phyloP scores from a whole-genome alignment of 2,888 invertebrate genomes.

The Fragum fragum region DNA sequence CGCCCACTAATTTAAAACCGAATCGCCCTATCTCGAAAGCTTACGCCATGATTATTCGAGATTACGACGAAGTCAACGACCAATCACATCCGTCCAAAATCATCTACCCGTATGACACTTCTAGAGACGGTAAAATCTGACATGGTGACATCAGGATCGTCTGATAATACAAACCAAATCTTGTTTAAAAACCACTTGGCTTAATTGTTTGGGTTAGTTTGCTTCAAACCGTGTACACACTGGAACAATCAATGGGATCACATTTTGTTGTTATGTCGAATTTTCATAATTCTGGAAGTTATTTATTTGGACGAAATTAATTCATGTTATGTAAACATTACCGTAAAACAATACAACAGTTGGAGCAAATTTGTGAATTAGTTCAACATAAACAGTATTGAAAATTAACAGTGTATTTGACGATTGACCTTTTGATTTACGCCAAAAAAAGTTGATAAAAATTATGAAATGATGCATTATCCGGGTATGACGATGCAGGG shows the following conservation, averaged over 20 bases:
- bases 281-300: conserved; percentile 63
- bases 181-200: conserved; percentile 67
- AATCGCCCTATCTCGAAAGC: conserved; percentile 48
- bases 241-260: conserved; percentile 54
- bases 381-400: conserved; percentile 39
- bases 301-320: conserved; percentile 62
- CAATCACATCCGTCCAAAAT: conserved; percentile 45
- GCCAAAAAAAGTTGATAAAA: neutral
- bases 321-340: conserved; percentile 64
- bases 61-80: conserved; percentile 36
- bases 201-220: conserved; percentile 68
- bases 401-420: conserved; percentile 42
- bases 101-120: conserved; percentile 63
- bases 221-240: conserved; percentile 59
- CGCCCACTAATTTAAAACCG: conserved; percentile 50
- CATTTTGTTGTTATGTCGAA: conserved; percentile 50
- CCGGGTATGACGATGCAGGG: conserved; percentile 68
- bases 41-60: conserved; percentile 36
- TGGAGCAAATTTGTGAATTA: conserved; percentile 21
- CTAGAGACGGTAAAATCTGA: conserved; percentile 65
- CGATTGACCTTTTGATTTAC: conserved; percentile 35
- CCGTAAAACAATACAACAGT: conserved; percentile 25
- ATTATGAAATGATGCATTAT: conserved; percentile 64
- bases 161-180: conserved; percentile 64
- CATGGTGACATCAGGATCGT: conserved; percentile 51